phyloP scores from a whole-genome alignment of 2,113 vertebrate species.

The Cettia cetti region DNA sequence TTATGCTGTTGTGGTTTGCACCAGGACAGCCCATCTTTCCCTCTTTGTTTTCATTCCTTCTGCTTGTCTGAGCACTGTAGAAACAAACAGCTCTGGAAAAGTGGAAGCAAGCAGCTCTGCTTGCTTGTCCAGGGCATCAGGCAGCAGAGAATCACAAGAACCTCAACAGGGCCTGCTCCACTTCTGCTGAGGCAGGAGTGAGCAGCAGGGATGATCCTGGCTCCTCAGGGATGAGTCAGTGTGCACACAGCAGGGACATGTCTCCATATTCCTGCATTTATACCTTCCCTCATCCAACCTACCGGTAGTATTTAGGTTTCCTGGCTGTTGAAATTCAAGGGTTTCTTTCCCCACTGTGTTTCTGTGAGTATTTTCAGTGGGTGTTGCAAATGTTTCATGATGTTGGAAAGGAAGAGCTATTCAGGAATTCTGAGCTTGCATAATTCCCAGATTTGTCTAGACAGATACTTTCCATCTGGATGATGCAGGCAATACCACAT shows the following conservation, averaged over 20 bases:
- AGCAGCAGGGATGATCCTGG: background rate
- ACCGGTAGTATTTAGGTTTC: background rate
- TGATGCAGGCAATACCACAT: background rate
- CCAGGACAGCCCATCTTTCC: background rate
- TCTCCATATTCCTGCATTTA: background rate
- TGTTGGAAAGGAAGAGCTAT: background rate
- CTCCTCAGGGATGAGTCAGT: background rate
- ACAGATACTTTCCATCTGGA: constrained; percentile 28
- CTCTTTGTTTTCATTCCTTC: background rate
- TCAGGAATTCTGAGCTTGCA: constrained; percentile 16
- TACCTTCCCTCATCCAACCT: background rate
- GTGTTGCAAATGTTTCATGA: background rate
- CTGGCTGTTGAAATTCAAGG: background rate
- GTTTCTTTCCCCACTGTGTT: background rate
- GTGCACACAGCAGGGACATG: accelerated
- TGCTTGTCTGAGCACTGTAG: background rate
- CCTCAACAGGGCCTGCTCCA: background rate
- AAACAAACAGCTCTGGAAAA: background rate
- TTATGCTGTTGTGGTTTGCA: background rate
- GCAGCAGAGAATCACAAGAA: background rate
- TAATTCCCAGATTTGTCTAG: constrained; percentile 20
- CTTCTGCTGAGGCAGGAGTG: background rate
- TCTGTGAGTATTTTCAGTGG: background rate
- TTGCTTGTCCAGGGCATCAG: background rate
- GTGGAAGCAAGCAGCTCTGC: background rate